These are phyloP conservation scores for Chloropsis cyanopogon DNA, from an alignment of 2,113 vertebrate genomes.

Conservation along the genomic window DNA sequence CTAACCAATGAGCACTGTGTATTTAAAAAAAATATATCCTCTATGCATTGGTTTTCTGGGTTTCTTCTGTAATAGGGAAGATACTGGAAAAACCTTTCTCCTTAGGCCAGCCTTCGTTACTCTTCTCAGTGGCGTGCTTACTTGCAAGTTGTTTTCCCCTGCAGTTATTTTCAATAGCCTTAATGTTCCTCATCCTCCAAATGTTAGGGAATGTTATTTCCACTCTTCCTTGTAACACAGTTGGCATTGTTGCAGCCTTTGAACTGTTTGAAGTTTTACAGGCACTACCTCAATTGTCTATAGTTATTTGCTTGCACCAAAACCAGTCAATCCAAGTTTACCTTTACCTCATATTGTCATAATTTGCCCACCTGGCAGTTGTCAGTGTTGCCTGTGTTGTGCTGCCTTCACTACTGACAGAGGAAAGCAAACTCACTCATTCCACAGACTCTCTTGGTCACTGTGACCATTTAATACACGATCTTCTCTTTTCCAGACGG, in stretches of 20 bases:
- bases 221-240: neutral
- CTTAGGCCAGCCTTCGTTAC: neutral
- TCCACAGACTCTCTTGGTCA: neutral
- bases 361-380: neutral
- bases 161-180: neutral
- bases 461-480: fast-evolving
- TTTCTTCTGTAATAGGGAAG: neutral
- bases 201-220: neutral
- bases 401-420: neutral
- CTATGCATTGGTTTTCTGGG: neutral
- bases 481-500: slow-evolving; percentile 69
- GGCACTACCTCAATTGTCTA: neutral
- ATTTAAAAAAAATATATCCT: neutral
- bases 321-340: neutral
- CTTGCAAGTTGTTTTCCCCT: neutral
- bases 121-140: neutral
- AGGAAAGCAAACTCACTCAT: neutral
- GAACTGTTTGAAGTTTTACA: neutral
- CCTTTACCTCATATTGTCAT: neutral
- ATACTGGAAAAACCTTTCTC: neutral
- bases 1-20: neutral
- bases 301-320: neutral
- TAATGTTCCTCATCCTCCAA: neutral
- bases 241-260: neutral
- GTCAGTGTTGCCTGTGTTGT: neutral